Conservation (phyloP, 2,797 vertebrate genomes). For the Sebastes iracundus region DNA sequence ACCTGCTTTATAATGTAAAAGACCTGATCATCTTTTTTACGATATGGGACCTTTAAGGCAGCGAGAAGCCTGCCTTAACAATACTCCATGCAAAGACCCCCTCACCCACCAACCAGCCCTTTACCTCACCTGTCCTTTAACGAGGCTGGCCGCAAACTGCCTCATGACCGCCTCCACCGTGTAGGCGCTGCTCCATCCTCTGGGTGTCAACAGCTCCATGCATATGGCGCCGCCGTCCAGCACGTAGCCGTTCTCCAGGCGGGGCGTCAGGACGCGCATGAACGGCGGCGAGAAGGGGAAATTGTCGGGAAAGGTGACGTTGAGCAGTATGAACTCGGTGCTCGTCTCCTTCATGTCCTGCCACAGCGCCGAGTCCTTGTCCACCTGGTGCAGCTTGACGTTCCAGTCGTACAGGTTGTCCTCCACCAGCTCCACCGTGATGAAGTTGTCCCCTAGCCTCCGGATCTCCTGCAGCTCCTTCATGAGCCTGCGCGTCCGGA, state of each 20-base stretch:
- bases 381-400: conserved; percentile 99
- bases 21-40: no score
- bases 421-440: conserved; percentile 98
- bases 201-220: conserved; percentile 99
- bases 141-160: conserved; percentile 98
- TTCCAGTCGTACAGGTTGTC: conserved; percentile 99
- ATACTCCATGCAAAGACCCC: conserved; percentile 7
- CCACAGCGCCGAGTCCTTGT: conserved; percentile 99
- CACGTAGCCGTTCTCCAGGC: conserved; percentile 99
- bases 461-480: conserved; percentile 99
- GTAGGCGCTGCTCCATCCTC: conserved; percentile 99
- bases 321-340: conserved; percentile 98
- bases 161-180: conserved; percentile 99
- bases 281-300: conserved; percentile 99
- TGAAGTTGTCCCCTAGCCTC: conserved; percentile 97
- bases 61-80: no score
- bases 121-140: conserved; percentile 97
- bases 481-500: conserved; percentile 96
- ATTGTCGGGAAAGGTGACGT: conserved; percentile 99
- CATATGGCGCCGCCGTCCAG: conserved; percentile 99
- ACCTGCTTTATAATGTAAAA: no score
- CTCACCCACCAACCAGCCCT: not conserved
- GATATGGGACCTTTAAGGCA: no score
- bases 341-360: conserved; percentile 99
- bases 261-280: conserved; percentile 97